A percentile compares a stretch with the other conserved stretches of the same genome.
Evolutionary conservation across 2,888 invertebrate genomes (phyloP).

Genomic region (Drosophila fulvimacula): DNA sequence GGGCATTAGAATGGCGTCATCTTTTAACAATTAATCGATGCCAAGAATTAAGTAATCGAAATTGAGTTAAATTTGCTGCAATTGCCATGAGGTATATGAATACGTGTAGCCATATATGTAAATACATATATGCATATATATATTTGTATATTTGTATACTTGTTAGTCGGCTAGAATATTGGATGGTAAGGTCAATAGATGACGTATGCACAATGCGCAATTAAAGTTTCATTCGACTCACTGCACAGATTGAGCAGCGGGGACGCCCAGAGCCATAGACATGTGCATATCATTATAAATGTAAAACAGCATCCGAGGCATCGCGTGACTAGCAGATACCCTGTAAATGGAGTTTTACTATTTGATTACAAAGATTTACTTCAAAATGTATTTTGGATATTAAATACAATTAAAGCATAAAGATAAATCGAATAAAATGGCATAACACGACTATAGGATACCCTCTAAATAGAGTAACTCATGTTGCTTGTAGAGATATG

Average conservation of each 20-base stretch:
- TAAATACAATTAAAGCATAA: background rate
- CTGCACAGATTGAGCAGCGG: constrained; percentile 48
- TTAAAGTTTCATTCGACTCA: constrained; percentile 37
- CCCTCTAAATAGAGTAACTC: background rate
- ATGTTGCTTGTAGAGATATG: background rate
- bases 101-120: background rate
- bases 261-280: constrained; percentile 19
- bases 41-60: constrained; percentile 15
- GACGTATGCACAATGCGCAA: constrained; percentile 32
- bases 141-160: background rate
- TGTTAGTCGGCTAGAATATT: constrained; percentile 7
- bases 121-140: background rate
- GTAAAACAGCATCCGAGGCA: background rate
- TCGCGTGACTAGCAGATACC: background rate
- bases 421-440: background rate
- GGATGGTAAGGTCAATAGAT: constrained; percentile 24
- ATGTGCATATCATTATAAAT: constrained; percentile 57
- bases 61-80: constrained; percentile 5
- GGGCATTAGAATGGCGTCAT: constrained; percentile 46
- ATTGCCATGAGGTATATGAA: constrained; percentile 2
- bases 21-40: constrained; percentile 51
- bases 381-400: background rate
- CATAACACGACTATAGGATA: background rate
- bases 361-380: background rate
- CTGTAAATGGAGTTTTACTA: background rate